Conservation (phyloP, 2,797 vertebrate species). For the Melanotaenia trifasciata region DNA sequence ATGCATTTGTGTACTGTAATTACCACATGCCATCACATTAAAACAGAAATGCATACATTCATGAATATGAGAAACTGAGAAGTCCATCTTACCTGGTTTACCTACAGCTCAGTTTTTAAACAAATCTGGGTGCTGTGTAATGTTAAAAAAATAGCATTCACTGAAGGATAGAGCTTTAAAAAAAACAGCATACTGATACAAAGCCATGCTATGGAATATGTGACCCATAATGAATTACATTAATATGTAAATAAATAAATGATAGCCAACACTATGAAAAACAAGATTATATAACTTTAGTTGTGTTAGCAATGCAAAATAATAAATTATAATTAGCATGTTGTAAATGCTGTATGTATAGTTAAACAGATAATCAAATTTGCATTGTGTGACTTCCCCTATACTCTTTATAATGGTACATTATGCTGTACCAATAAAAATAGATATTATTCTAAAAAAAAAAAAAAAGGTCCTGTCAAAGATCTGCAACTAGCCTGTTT, state of each 20-base stretch:
- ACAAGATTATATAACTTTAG: too few relatives aligned
- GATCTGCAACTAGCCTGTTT: background rate
- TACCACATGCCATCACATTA: background rate
- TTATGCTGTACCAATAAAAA: background rate
- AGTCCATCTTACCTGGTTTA: too few relatives aligned
- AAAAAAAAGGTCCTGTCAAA: background rate
- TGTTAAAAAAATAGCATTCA: background rate
- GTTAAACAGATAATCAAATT: too few relatives aligned
- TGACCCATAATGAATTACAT: background rate
- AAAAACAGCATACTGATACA: background rate
- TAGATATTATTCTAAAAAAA: background rate
- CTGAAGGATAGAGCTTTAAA: background rate
- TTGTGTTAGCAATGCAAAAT: too few relatives aligned
- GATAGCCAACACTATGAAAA: too few relatives aligned
- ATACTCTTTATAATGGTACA: background rate
- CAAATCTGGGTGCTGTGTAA: background rate
- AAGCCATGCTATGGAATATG: background rate
- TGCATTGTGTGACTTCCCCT: too few relatives aligned
- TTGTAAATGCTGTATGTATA: too few relatives aligned
- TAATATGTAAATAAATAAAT: background rate
- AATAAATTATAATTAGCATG: too few relatives aligned
- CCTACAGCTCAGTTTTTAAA: background rate
- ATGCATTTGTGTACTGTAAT: constrained; percentile 30
- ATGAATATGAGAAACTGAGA: background rate
- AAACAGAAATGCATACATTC: background rate